phyloP scores from a whole-genome alignment of 2,797 vertebrate genomes.

The Mormyrops boulengeri region DNA sequence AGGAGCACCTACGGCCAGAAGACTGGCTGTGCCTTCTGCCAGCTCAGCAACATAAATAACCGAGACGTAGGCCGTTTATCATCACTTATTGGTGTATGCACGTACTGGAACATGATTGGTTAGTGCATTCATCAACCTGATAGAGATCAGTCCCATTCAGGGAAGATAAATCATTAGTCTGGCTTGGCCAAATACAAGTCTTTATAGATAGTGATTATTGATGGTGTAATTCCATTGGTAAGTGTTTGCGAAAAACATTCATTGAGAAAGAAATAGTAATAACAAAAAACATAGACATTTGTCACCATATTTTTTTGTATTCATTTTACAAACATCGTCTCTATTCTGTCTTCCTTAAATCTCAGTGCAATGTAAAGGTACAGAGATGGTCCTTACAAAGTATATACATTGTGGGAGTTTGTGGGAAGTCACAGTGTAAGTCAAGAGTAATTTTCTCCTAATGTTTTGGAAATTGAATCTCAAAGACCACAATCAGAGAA shows the following conservation, averaged over 20 bases:
- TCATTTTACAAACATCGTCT: not conserved
- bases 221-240: constrained; percentile 88
- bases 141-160: constrained; percentile 91
- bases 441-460: not conserved
- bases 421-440: not conserved
- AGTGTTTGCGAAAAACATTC: constrained; percentile 69
- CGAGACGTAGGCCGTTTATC: constrained; percentile 81
- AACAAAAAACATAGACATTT: constrained; percentile 18
- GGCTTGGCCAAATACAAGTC: constrained; percentile 82
- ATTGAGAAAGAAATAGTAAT: constrained; percentile 11
- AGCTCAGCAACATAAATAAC: constrained; percentile 72
- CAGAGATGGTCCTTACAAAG: not conserved
- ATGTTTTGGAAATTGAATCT: not conserved
- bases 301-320: constrained; percentile 2
- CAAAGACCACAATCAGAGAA: not conserved
- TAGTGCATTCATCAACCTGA: constrained; percentile 99
- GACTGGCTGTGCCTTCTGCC: constrained; percentile 27
- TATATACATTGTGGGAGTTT: not conserved
- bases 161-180: constrained; percentile 96
- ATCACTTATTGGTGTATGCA: constrained; percentile 93
- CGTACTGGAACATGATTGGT: constrained; percentile 96
- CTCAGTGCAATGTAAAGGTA: not conserved
- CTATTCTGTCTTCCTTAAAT: not conserved
- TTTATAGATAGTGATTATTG: constrained; percentile 99
- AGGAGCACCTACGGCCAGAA: constrained; percentile 18